These are phyloP conservation scores for Crossocerus cetratus DNA, from an alignment of 2,888 invertebrate genomes.

Conservation along the genomic window DNA sequence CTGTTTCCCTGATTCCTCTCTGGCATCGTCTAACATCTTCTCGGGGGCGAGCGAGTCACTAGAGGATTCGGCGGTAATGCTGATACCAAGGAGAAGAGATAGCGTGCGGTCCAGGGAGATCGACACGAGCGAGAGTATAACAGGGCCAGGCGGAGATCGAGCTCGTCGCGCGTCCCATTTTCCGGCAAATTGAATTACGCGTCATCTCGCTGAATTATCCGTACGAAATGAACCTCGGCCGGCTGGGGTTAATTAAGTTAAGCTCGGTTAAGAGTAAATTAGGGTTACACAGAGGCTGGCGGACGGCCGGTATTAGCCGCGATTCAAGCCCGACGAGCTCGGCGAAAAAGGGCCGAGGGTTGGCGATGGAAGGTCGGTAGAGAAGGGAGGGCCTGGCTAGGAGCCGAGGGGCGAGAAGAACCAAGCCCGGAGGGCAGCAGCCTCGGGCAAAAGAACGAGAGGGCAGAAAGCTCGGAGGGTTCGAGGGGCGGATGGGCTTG, in stretches of 20 bases:
- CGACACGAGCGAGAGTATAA: neutral
- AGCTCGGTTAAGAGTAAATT: slow-evolving; percentile 39
- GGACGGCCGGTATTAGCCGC: slow-evolving; percentile 17
- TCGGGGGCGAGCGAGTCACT: neutral
- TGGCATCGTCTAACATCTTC: neutral
- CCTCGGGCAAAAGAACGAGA: neutral
- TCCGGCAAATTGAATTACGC: slow-evolving; percentile 39
- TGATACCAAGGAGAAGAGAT: neutral
- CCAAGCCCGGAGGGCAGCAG: neutral
- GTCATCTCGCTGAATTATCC: slow-evolving; percentile 40
- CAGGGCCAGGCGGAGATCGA: neutral
- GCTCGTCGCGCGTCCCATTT: slow-evolving; percentile 8
- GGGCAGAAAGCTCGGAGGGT: neutral
- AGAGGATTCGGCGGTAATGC: neutral
- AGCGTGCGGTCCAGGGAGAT: neutral
- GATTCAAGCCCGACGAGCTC: slow-evolving; percentile 17
- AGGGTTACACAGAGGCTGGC: slow-evolving; percentile 40
- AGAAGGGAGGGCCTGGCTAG: neutral
- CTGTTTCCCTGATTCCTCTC: neutral
- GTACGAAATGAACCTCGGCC: slow-evolving; percentile 31
- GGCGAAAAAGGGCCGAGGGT: slow-evolving; percentile 26
- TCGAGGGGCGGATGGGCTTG: no score
- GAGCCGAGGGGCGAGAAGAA: no score
- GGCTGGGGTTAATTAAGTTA: slow-evolving; percentile 44
- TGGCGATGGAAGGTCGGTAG: neutral